These are phyloP conservation scores for Bicyclus anynana DNA, from an alignment of 1,140 invertebrate species.

Conservation along the genomic window DNA sequence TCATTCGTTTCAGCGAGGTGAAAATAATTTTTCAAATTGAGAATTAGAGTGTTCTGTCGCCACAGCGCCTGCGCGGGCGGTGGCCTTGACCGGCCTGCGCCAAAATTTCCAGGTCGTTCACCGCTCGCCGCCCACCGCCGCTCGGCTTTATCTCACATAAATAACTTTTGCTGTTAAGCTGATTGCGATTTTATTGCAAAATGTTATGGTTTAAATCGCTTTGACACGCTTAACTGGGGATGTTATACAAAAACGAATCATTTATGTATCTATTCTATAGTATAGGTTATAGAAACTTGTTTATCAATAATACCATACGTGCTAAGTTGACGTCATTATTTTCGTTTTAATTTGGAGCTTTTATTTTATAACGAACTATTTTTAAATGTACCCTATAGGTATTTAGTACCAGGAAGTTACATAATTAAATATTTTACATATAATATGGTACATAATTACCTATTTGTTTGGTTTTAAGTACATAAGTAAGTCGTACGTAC, in stretches of 20 bases:
- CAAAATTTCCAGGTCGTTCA: constrained; percentile 75
- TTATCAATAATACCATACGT: constrained; percentile 52
- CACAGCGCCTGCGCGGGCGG: constrained; percentile 54
- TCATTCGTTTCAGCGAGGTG: neutral
- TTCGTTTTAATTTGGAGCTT: constrained; percentile 7
- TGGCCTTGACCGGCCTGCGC: constrained; percentile 75
- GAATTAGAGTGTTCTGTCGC: constrained; percentile 15
- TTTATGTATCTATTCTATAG: constrained; percentile 42
- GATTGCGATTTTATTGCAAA: constrained; percentile 23
- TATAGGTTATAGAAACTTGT: constrained; percentile 65
- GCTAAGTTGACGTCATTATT: constrained; percentile 16
- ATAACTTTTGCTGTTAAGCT: constrained; percentile 31
- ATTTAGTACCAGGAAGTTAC: neutral
- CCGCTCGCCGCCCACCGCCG: constrained; percentile 60
- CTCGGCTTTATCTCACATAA: constrained; percentile 64
- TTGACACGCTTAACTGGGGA: constrained; percentile 7
- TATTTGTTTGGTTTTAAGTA: too few relatives aligned
- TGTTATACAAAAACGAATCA: constrained; percentile 66
- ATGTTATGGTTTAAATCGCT: constrained; percentile 27
- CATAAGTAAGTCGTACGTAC: too few relatives aligned
- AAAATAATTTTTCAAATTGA: constrained; percentile 24
- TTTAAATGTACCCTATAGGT: neutral
- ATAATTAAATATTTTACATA: too few relatives aligned
- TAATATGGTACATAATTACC: too few relatives aligned
- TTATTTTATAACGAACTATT: constrained; percentile 1